Percentiles rank a stretch among this genome's conserved stretches.
phyloP scores from a whole-genome alignment of 2,797 vertebrate species.

The Nannoperca australis region DNA sequence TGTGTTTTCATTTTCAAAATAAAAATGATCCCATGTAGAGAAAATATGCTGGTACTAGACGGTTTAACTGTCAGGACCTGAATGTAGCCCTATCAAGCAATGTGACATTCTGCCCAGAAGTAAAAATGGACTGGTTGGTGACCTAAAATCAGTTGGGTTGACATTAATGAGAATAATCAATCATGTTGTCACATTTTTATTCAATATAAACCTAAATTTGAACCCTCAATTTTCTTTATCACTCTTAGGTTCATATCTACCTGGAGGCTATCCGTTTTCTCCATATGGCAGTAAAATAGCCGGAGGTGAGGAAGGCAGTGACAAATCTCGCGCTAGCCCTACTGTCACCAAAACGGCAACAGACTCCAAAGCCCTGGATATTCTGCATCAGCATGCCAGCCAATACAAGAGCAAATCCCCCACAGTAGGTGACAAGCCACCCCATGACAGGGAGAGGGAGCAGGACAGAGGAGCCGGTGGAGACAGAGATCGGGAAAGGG shows the following conservation, averaged over 20 bases:
- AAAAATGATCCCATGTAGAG: conserved; percentile 10
- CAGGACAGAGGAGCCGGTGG: conserved; percentile 83
- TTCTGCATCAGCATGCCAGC: conserved; percentile 96
- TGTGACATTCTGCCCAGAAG: background rate
- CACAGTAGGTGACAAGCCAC: conserved; percentile 94
- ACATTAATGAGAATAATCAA: conserved; percentile 15
- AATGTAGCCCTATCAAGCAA: background rate
- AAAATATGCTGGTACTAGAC: background rate
- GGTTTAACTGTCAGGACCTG: background rate
- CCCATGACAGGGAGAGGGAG: conserved; percentile 90
- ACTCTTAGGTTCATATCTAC: conserved; percentile 90
- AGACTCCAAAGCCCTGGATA: conserved; percentile 96
- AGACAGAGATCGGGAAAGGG: conserved; percentile 88
- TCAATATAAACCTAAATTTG: conserved; percentile 10
- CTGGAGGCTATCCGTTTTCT: conserved; percentile 95
- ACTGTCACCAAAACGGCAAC: conserved; percentile 91
- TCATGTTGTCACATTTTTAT: conserved; percentile 11
- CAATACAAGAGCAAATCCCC: conserved; percentile 99
- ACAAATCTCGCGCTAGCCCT: conserved; percentile 94
- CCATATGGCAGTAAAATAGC: conserved; percentile 92
- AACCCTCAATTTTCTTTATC: conserved; percentile 27
- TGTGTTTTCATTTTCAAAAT: conserved; percentile 4
- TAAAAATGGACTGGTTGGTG: conserved; percentile 7
- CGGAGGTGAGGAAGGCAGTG: conserved; percentile 86
- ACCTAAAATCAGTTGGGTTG: conserved; percentile 25